Conservation (phyloP, 2,113 vertebrate genomes). For the Phycodurus eques region DNA sequence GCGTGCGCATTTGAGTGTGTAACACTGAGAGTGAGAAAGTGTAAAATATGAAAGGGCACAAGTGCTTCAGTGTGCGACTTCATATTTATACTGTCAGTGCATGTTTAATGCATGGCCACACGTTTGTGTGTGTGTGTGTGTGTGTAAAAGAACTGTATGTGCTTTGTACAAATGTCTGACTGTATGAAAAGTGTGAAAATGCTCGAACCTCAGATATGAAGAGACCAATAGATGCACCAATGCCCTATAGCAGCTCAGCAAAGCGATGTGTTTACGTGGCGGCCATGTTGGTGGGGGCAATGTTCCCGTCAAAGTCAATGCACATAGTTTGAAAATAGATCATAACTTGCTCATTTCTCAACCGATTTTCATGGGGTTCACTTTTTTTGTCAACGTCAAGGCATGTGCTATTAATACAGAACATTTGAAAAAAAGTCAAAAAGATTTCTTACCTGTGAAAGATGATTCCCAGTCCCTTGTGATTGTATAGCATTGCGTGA, state of each 20-base stretch:
- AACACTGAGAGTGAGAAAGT: not conserved
- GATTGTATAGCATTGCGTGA: no score
- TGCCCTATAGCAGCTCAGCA: no score
- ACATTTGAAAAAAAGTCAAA: no score
- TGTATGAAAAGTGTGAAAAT: not conserved
- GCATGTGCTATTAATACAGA: no score
- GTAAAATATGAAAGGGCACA: not conserved
- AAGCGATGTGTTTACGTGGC: not conserved
- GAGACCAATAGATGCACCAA: not conserved
- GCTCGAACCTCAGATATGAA: not conserved
- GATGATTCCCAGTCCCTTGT: no score
- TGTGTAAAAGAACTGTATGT: not conserved
- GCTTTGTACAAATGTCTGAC: not conserved
- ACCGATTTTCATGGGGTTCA: no score
- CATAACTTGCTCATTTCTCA: no score
- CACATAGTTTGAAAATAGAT: no score
- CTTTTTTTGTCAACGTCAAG: no score
- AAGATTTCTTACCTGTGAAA: not conserved
- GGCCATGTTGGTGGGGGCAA: no score
- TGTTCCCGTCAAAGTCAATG: no score
- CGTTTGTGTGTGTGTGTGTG: no score
- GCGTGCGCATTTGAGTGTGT: constrained; percentile 1
- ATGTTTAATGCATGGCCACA: not conserved
- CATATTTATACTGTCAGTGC: not conserved
- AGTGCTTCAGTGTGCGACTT: not conserved